Evolutionary conservation across 2,888 invertebrate genomes (phyloP), one percentile per base, ranked within the genome.

Genomic region (Melitaea athalia): DNA sequence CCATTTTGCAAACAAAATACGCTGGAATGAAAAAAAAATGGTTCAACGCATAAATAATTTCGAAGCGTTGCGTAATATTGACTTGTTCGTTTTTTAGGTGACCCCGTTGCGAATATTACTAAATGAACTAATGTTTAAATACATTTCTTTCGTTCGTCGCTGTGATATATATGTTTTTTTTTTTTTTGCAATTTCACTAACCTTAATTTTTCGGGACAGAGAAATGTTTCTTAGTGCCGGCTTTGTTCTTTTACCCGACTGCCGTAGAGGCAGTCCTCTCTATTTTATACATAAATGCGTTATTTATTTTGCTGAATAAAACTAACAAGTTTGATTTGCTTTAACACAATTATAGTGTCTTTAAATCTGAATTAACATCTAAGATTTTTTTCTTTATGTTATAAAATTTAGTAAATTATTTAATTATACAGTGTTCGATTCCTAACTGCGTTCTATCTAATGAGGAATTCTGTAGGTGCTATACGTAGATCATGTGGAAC

Each of bases 71-170:
- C 71, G 70, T 69, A 75, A 76, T 65, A 45, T 52, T 70, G 59
- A 70, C 64, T 71, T 59, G 59, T 63, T n/a, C 43, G 59, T 68
- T 75, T 63, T 72, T 68, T 61, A 72, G 72, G 69, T 72, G 74
- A 75, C 74, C 75, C 69, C 72, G 57, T 70, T 74, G 71, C 72
- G 55, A 74, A 71, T 68, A 63, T 73, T 71, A 71, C 69, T 62
- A 70, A 71, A 68, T 69, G 33, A 47, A 55, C 55, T 15, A 67
- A 63, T 14, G 55, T 68, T 57, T 64, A 64, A 69, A 69, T 69
- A 69, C 57, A 57, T 53, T 62, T 45, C 24, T 61, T 64, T 69
- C 68, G 57, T 59, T 69, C 68, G 64, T 64, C 64, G 64, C 68
- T 68, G 52, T 47, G 38, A 52, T 42, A 47, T 59, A 24, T 43